These are phyloP conservation scores for Aromia moschata DNA, from an alignment of 2,888 invertebrate genomes.

Conservation along the genomic window DNA sequence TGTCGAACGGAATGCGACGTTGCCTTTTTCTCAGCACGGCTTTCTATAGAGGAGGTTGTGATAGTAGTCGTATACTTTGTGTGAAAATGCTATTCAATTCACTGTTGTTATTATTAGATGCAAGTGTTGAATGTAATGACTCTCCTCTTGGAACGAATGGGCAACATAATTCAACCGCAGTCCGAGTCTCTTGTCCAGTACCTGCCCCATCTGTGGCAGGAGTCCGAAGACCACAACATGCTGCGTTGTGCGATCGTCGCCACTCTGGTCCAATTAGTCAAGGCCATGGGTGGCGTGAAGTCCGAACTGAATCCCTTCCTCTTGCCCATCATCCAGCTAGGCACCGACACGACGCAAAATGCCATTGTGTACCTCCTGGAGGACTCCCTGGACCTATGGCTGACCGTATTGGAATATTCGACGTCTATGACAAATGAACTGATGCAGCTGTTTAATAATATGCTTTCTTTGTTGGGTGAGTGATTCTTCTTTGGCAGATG, in stretches of 20 bases:
- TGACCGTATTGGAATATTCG: slow-evolving; percentile 82
- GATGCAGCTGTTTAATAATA: slow-evolving; percentile 77
- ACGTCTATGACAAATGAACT: slow-evolving; percentile 73
- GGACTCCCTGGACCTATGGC: slow-evolving; percentile 92
- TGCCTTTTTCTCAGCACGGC: too few relatives aligned
- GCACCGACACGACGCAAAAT: slow-evolving; percentile 81
- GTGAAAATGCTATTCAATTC: too few relatives aligned
- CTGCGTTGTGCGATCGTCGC: slow-evolving; percentile 89
- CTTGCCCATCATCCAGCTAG: slow-evolving; percentile 73
- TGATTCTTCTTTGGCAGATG: slow-evolving; percentile 1
- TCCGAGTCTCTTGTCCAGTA: slow-evolving; percentile 79
- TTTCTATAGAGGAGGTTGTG: too few relatives aligned
- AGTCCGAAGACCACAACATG: slow-evolving; percentile 89
- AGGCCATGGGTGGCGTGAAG: slow-evolving; percentile 68
- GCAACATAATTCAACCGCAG: slow-evolving; percentile 76
- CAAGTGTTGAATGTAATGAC: slow-evolving; percentile 90
- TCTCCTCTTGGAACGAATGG: slow-evolving; percentile 87
- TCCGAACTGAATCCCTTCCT: slow-evolving; percentile 70
- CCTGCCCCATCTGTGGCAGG: slow-evolving; percentile 88
- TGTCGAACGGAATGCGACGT: too few relatives aligned
- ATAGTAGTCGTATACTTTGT: too few relatives aligned
- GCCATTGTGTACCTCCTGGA: slow-evolving; percentile 91
- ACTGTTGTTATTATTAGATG: slow-evolving; percentile 69
- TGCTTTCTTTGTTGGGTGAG: slow-evolving; percentile 78
- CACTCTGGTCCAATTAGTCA: slow-evolving; percentile 70